phyloP scores from a whole-genome alignment of 2,888 invertebrate species.

The Tortricodes alternella region DNA sequence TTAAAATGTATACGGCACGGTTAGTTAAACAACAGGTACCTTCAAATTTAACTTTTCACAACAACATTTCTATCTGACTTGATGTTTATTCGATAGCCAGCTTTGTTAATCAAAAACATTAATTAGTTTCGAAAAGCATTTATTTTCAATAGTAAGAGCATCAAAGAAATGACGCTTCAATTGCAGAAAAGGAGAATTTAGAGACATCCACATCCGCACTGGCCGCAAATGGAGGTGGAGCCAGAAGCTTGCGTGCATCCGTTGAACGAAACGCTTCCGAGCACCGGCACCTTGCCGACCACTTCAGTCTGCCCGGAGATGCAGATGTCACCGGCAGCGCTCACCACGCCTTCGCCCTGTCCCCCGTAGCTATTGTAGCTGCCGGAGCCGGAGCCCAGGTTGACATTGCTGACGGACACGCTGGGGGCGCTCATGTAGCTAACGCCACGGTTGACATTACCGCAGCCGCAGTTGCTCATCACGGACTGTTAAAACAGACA shows the following conservation, averaged over 20 bases:
- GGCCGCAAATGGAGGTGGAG: constrained; percentile 28
- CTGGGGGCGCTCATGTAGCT: neutral
- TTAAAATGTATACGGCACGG: too few relatives aligned
- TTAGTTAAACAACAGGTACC: too few relatives aligned
- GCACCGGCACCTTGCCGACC: constrained; percentile 16
- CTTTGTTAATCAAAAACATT: too few relatives aligned
- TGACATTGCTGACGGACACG: neutral
- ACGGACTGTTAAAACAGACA: too few relatives aligned
- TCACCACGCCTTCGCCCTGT: constrained; percentile 8
- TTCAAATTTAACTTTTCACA: too few relatives aligned
- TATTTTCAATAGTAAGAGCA: neutral
- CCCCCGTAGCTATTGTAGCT: constrained; percentile 12
- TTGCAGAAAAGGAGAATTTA: too few relatives aligned
- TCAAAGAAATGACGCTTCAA: too few relatives aligned
- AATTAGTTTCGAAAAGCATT: too few relatives aligned
- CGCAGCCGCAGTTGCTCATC: too few relatives aligned
- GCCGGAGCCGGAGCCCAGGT: neutral
- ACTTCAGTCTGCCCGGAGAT: too few relatives aligned
- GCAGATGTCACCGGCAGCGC: constrained; percentile 7
- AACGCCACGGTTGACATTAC: constrained; percentile 20
- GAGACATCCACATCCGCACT: neutral
- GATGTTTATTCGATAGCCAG: too few relatives aligned
- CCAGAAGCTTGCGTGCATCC: constrained; percentile 3
- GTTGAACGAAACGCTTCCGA: constrained; percentile 12
- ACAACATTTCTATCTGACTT: too few relatives aligned